A percentile compares a stretch with the other conserved stretches of the same genome.
Conservation (phyloP, 2,797 vertebrate genomes). For the Melanotaenia parkinsoni region DNA sequence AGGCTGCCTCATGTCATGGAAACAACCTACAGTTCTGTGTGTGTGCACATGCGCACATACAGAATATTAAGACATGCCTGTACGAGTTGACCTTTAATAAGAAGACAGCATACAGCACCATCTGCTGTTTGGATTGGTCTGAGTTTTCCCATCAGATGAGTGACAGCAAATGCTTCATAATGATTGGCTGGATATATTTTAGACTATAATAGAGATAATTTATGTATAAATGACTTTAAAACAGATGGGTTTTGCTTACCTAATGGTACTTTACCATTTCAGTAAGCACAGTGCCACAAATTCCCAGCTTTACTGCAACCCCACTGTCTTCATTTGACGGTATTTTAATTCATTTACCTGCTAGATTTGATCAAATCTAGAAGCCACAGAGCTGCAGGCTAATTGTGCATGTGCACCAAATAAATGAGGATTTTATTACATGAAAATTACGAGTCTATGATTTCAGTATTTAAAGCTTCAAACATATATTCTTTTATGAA, state of each 20-base stretch:
- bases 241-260: background rate
- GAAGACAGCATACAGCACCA: slow-evolving; percentile 56
- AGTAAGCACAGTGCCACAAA: background rate
- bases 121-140: slow-evolving; percentile 57
- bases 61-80: slow-evolving; percentile 21
- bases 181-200: background rate
- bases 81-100: slow-evolving; percentile 20
- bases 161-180: too few species aligned
- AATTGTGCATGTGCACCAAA: background rate
- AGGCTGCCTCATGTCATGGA: slow-evolving; percentile 66
- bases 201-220: background rate
- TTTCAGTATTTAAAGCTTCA: background rate
- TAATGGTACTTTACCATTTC: background rate
- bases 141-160: background rate
- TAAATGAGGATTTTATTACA: slow-evolving; percentile 1
- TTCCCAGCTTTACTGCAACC: background rate
- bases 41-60: slow-evolving; percentile 3
- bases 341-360: background rate
- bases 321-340: background rate
- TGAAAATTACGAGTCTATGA: background rate
- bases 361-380: background rate
- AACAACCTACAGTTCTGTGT: slow-evolving; percentile 47
- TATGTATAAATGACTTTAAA: background rate
- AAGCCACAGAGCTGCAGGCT: background rate
- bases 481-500: slow-evolving; percentile 7